phyloP scores from a whole-genome alignment of 2,113 vertebrate species.

The Hiodon alosoides region DNA sequence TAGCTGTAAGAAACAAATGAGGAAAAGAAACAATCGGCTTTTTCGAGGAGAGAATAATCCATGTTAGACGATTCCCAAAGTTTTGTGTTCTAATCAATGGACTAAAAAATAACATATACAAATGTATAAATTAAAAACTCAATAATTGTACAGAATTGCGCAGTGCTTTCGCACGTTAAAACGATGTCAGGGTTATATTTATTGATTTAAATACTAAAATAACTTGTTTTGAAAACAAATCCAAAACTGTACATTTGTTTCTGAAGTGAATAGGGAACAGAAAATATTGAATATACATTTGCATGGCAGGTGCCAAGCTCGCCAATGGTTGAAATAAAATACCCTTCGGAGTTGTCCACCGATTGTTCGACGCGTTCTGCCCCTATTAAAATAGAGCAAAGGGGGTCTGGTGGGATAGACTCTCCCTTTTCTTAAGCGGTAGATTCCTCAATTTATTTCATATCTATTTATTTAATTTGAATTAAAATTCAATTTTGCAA shows the following conservation, averaged over 20 bases:
- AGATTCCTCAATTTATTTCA: conserved; percentile 48
- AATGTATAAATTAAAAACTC: conserved; percentile 3
- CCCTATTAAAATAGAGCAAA: conserved; percentile 18
- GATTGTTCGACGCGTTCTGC: conserved; percentile 24
- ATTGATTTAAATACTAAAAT: neutral
- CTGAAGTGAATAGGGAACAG: neutral
- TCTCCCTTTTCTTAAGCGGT: conserved; percentile 27
- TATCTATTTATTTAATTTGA: conserved; percentile 50
- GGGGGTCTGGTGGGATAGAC: conserved; percentile 27
- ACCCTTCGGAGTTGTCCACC: conserved; percentile 55
- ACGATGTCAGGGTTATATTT: too few relatives aligned
- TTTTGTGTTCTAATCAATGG: conserved; percentile 12
- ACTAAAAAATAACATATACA: neutral
- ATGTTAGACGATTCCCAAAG: conserved; percentile 33
- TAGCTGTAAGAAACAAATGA: conserved; percentile 71
- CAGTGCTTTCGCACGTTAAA: too few relatives aligned
- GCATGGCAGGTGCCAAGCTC: conserved; percentile 77
- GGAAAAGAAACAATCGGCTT: conserved; percentile 58
- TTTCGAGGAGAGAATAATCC: conserved; percentile 42
- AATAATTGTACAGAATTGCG: neutral
- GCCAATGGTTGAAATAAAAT: conserved; percentile 69
- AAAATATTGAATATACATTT: conserved; percentile 53
- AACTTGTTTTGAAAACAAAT: neutral
- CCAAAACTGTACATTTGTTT: neutral
- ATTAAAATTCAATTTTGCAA: conserved; percentile 64